Evolutionary conservation across 1,140 invertebrate species (phyloP), one percentile per base, ranked within the genome.

Genomic region (Drosophila asahinai): DNA sequence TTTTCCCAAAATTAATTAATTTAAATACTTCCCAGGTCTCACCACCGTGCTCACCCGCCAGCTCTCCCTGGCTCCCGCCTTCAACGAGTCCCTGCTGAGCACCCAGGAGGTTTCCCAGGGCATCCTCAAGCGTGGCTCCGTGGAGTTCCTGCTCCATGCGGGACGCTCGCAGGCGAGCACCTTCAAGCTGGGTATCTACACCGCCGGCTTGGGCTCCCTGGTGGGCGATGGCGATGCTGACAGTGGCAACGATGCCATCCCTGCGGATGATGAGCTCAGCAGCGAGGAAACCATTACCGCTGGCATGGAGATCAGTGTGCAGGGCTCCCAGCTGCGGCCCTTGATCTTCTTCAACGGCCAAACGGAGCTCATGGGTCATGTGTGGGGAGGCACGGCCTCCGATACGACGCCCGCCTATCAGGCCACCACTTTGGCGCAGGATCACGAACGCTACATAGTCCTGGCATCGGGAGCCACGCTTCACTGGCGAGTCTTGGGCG

Each of bases 331-430:
- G 65, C 93, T 98, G 11, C 93, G 97, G 54, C 97, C 97, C 0
- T 96, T 98, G 71, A 94, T 97, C 15, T 98, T 98, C 84, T 98
- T 98, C 92, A 95, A 94, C 3, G 97, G 97, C 0, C 96, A 97
- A 83, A 95, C 96, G 1, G 97, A 98, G 89, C 93, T 98, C 0
- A 98, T 98, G 97, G 95, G 97, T 1, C 97, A 98, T 78, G 96
- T 98, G 5, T 98, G 97, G 97, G 96, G 96, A 1, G 97, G 97
- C 1, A 96, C 96, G 5, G 97, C 95, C 3, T 97, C 96, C 1
- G 96, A 98, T 55, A 94, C 96, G 48, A 97, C 97, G 0, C 95
- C 97, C 0, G 97, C 97, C 7, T 96, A 97, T 76, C 96, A 97
- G 93, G 95, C 95, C 1, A 95, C 97, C 58, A 93, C 95, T 2